These are phyloP conservation scores for Melieria omissa DNA, from an alignment of 2,888 invertebrate species.

Conservation along the genomic window DNA sequence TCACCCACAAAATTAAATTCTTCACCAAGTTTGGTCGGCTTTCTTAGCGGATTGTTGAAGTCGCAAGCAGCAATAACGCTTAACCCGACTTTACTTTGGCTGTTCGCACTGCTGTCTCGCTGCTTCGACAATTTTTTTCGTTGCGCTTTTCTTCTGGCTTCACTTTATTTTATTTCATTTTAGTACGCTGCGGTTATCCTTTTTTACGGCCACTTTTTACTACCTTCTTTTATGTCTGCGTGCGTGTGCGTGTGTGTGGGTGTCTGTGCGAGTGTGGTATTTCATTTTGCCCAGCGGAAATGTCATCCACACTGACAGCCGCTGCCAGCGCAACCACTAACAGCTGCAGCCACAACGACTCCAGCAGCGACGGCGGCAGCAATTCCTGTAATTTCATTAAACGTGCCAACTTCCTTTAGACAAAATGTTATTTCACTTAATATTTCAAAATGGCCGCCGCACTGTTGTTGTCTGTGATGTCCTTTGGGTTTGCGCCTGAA, in stretches of 20 bases:
- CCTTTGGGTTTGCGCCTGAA: no score
- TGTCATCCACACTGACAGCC: conserved; percentile 9
- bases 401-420: conserved; percentile 28
- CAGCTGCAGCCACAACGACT: not conserved
- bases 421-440: conserved; percentile 25
- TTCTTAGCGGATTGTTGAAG: not conserved
- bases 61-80: not conserved
- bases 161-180: not conserved
- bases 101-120: not conserved
- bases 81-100: not conserved
- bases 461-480: no score
- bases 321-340: conserved; percentile 15
- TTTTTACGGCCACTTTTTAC: conserved; percentile 21
- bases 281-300: conserved; percentile 6
- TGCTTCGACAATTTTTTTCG: not conserved
- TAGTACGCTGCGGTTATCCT: conserved; percentile 13
- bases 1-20: not conserved
- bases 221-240: not conserved
- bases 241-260: not conserved
- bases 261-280: not conserved
- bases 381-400: conserved; percentile 35
- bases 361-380: conserved; percentile 9
- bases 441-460: not conserved
- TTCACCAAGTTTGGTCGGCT: not conserved
- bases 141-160: conserved; percentile 1